Conservation (phyloP, 2,888 invertebrate genomes). For the Spisula solida region DNA sequence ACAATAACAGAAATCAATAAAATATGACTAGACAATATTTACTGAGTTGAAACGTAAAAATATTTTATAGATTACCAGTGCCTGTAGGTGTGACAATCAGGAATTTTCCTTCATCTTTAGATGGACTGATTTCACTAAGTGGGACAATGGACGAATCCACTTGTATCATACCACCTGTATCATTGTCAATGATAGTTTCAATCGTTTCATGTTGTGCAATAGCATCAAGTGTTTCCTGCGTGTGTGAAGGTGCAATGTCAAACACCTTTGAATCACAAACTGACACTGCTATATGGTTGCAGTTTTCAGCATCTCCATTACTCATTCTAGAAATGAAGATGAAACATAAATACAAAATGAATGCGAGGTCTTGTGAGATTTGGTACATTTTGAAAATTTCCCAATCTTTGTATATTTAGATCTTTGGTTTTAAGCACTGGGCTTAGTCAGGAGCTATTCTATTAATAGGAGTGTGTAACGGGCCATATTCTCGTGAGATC, state of each 20-base stretch:
- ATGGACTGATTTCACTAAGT: neutral
- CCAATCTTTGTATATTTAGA: too few species aligned
- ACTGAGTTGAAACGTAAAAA: neutral
- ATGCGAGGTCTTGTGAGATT: too few species aligned
- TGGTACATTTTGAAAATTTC: too few species aligned
- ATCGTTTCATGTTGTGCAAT: constrained; percentile 40
- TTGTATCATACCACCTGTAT: neutral
- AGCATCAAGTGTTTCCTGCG: constrained; percentile 37
- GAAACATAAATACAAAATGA: too few species aligned
- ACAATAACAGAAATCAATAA: too few species aligned
- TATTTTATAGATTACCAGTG: constrained; percentile 23
- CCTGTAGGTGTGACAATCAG: constrained; percentile 55
- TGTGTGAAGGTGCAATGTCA: neutral
- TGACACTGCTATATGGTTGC: constrained; percentile 9
- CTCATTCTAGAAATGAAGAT: constrained; percentile 46
- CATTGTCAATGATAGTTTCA: constrained; percentile 17
- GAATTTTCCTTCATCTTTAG: constrained; percentile 24
- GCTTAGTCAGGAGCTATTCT: too few species aligned
- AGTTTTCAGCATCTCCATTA: constrained; percentile 38
- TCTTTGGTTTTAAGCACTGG: too few species aligned
- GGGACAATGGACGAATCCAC: constrained; percentile 10
- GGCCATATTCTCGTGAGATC: too few species aligned
- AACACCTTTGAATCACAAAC: constrained; percentile 6
- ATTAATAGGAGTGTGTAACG: too few species aligned
- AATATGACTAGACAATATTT: too few species aligned